Evolutionary conservation across 2,113 vertebrate species (phyloP), one percentile per base, ranked within the genome.

Genomic region (Jaculus jaculus): DNA sequence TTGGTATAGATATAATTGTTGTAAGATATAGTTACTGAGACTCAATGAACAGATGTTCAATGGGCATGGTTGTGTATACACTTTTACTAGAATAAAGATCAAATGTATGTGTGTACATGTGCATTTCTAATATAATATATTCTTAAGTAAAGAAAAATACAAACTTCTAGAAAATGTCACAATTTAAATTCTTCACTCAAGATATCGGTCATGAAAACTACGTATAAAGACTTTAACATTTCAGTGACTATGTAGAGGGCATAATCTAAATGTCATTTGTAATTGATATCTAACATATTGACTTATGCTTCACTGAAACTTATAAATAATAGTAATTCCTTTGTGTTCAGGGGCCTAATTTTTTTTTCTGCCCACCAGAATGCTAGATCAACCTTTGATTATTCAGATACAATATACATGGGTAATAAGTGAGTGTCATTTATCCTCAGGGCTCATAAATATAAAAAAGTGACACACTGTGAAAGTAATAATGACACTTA

Each of bases 401-500:
- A 98, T 97, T 97, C 98, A 98, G 98, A 97, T 94, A 97, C 98
- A 98, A 98, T 97, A 97, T 98, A 97, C 96, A 97, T 97, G 97
- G 96, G 86, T 97, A 97, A 98, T 94, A 96, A 96, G 83, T 93
- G 96, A 98, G 96, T 98, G 97, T 98, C 98, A 98, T 98, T 98
- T 98, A 98, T 97, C 96, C 98, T 98, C 96, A 97, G 97, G 98
- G 75, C 94, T 98, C 96, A 84, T 97, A 97, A 97, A 97, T 97
- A 97, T 98, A 97, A 98, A 95, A 98, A 97, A 98, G 98, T 92
- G 98, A 98, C 98, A 98, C 89, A 98, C 97, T 97, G 98, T 97
- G 98, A 98, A 97, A 98, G 97, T 98, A 98, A 98, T 98, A 97
- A 97, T 98, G 97, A 97, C 97, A 97, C 97, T 98, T 98, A 97